Conservation (phyloP, 2,888 invertebrate species). For the Blomia tropicalis region DNA sequence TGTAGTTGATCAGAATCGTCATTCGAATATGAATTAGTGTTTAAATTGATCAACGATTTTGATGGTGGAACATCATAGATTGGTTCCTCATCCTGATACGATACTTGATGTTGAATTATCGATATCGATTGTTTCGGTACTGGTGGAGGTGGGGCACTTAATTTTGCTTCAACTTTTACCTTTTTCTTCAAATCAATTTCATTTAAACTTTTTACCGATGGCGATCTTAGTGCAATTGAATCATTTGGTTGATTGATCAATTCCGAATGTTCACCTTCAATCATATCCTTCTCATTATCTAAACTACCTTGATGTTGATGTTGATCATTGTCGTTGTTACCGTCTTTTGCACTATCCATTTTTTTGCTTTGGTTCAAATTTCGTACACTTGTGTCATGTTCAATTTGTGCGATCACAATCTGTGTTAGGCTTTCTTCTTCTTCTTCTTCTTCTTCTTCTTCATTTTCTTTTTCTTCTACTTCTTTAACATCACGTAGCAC, state of each 20-base stretch:
- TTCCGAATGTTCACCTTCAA: too few species aligned
- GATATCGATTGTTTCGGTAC: neutral
- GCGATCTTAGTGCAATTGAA: neutral
- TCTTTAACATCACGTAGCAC: too few species aligned
- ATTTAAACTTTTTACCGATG: neutral
- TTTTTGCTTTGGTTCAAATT: neutral
- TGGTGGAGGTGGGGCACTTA: neutral
- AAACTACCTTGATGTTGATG: neutral
- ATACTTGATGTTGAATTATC: too few species aligned
- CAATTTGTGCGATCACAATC: conserved; percentile 11
- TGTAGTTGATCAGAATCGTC: neutral
- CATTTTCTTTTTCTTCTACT: too few species aligned
- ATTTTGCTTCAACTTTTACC: neutral
- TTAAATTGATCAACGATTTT: conserved; percentile 1
- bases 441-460: too few species aligned
- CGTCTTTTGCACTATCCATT: neutral
- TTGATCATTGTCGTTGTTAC: neutral
- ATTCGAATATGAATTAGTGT: neutral
- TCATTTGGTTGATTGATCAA: too few species aligned
- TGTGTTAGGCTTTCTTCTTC: conserved; percentile 6
- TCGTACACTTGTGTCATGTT: neutral
- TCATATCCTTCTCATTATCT: neutral
- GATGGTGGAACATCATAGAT: conserved; percentile 13
- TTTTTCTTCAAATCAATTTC: neutral
- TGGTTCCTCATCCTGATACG: neutral